Base-by-base conservation (phyloP, 2,797 vertebrate species). In the Silurus aristotelis region DNA sequence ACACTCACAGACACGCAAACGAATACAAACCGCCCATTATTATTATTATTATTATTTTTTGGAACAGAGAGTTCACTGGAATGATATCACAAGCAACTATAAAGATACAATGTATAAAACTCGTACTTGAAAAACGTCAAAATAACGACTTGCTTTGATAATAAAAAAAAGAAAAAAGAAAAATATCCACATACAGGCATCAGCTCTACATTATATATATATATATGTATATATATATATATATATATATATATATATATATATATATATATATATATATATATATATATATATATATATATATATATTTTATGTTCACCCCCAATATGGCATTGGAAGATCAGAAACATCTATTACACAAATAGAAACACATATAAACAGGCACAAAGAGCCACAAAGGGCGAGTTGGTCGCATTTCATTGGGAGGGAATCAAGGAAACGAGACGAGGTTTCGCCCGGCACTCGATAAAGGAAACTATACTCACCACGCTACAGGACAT, bases 41-140 rank as follows among this genome's bases (percentile, higher is more conserved):
- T 38, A 38, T 38, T 52, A 10, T 52, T 48, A 9, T 55, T 43
- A 38, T 22, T 60, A 31, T 31, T 31, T 27, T 66, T 66, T 93
- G 89, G 92, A 94, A 95, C 93, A 93, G 92, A 94, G 92, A 92
- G 89, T 92, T 93, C 92, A 95, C 94, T 94, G 94, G 94, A 96
- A 95, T 95, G 94, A 94, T 94, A 93, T 95, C 94, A 96, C 95
- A 87, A 95, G 94, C 93, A 95, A 95, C 94, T 95, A 93, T 93
- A 95, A 95, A 95, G 94, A 93, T 94, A 96, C 94, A 92, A 96
- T 94, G 94, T 96, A 96, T 95, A 96, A 96, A 96, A 95, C 92
- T 92, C 90, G 92, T 93, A 95, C 93, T 93, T 93, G 88, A 94
- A 94, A 91, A 95, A 95, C 90, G 81, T 92, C 84, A 94, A 95